Percentiles rank a stretch among this genome's conserved stretches.
phyloP scores from a whole-genome alignment of 2,113 vertebrate species.

The Indicator indicator region DNA sequence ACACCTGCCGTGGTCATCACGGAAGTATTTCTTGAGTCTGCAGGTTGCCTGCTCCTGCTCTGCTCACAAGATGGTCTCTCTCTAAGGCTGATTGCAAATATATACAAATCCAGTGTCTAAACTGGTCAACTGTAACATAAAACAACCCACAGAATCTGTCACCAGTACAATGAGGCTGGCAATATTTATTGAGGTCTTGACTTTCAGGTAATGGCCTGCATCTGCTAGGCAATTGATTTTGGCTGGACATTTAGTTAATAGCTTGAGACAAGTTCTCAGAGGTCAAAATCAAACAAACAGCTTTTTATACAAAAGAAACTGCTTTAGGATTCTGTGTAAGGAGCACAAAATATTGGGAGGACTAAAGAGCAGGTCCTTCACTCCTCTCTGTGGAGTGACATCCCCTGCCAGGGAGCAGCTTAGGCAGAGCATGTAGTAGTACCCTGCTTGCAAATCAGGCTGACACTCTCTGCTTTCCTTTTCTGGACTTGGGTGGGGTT shows the following conservation, averaged over 20 bases:
- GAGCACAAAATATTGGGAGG: not conserved
- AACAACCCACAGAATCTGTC: slow-evolving; percentile 55
- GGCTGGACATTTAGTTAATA: slow-evolving; percentile 55
- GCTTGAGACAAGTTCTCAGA: slow-evolving; percentile 18
- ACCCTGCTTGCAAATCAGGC: not conserved
- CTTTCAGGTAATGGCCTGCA: slow-evolving; percentile 28
- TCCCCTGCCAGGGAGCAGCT: not conserved
- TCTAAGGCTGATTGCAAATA: slow-evolving; percentile 15
- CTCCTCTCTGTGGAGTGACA: not conserved
- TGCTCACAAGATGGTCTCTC: not conserved
- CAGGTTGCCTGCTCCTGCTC: slow-evolving; percentile 4
- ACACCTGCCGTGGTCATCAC: not conserved
- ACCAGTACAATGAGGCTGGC: slow-evolving; percentile 33
- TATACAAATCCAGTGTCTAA: slow-evolving; percentile 51
- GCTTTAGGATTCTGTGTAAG: not conserved
- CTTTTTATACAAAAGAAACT: not conserved
- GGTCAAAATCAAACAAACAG: slow-evolving; percentile 13
- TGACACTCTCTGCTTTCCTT: not conserved
- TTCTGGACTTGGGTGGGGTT: not conserved
- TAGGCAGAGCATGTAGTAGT: not conserved
- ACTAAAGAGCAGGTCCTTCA: not conserved
- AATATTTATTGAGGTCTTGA: slow-evolving; percentile 71
- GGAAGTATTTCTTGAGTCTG: not conserved
- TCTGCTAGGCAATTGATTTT: slow-evolving; percentile 61
- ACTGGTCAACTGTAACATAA: slow-evolving; percentile 47